These are phyloP conservation scores for Aphelenchoides bicaudatus DNA, from an alignment of 2,888 invertebrate genomes.

Conservation along the genomic window DNA sequence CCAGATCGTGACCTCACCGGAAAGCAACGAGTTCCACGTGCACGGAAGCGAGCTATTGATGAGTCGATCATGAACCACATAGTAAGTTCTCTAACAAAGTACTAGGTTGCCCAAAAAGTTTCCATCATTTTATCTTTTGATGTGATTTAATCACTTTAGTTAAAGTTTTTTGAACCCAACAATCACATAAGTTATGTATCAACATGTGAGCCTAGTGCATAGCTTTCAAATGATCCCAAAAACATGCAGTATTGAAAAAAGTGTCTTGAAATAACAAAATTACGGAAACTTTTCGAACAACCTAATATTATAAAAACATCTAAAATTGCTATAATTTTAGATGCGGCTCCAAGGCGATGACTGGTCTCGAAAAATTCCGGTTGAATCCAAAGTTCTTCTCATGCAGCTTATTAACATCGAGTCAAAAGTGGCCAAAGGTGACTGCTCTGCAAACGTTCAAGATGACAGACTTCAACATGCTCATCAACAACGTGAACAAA, in stretches of 20 bases:
- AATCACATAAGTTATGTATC: too few relatives aligned
- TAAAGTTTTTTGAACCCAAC: too few relatives aligned
- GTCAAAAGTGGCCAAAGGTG: constrained; percentile 49
- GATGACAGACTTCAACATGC: neutral
- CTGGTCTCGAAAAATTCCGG: constrained; percentile 58
- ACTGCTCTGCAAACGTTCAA: constrained; percentile 17
- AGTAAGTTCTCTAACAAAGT: constrained; percentile 31
- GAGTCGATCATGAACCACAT: constrained; percentile 57
- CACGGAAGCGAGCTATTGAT: constrained; percentile 54
- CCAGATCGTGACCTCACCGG: constrained; percentile 59
- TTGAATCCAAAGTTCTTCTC: constrained; percentile 53
- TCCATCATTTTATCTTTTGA: too few relatives aligned
- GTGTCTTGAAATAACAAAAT: too few relatives aligned
- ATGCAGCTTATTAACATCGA: constrained; percentile 59
- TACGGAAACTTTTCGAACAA: too few relatives aligned
- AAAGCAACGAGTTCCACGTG: constrained; percentile 56
- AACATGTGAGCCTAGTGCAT: too few relatives aligned
- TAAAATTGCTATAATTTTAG: constrained; percentile 28
- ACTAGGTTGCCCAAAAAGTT: too few relatives aligned
- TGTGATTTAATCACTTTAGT: neutral
- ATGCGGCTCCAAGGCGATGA: constrained; percentile 58
- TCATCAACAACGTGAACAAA: constrained; percentile 22
- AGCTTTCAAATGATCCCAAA: too few relatives aligned
- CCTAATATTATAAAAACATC: neutral
- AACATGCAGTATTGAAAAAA: too few relatives aligned